A percentile compares a stretch with the other conserved stretches of the same genome.
Conservation (phyloP, 2,888 invertebrate species). For the Heterodera filipjevi region DNA sequence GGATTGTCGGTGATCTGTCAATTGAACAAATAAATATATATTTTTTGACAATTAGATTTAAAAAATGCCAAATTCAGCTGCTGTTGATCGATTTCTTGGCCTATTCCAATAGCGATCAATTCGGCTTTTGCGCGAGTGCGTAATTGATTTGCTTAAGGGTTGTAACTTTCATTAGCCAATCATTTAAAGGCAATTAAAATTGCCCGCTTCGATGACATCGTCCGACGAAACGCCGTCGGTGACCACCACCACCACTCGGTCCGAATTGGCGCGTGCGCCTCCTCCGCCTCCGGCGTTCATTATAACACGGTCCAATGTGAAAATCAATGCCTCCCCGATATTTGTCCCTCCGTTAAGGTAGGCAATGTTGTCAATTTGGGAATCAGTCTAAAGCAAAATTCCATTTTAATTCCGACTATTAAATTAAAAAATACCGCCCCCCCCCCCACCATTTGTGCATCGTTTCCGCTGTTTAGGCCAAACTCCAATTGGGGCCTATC, state of each 20-base stretch:
- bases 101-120: background rate
- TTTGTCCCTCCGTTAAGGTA: slow-evolving; percentile 62
- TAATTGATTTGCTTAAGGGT: background rate
- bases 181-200: no score
- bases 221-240: slow-evolving; percentile 67
- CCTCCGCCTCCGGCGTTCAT: no score
- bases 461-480: slow-evolving; percentile 54
- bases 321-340: slow-evolving; percentile 60
- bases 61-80: background rate
- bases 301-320: slow-evolving; percentile 39
- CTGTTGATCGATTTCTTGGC: background rate
- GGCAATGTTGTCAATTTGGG: slow-evolving; percentile 51
- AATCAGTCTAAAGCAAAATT: background rate
- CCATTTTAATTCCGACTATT: no score
- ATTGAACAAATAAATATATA: background rate
- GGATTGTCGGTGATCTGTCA: background rate
- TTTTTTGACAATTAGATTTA: no score
- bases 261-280: slow-evolving; percentile 6
- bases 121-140: background rate
- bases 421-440: background rate
- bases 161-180: no score
- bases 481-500: slow-evolving; percentile 64
- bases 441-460: slow-evolving; percentile 51
- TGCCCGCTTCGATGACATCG: slow-evolving; percentile 54
- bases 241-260: slow-evolving; percentile 65